Percentiles rank a stretch among this genome's conserved stretches.
Evolutionary conservation across 2,113 vertebrate genomes (phyloP).

Genomic region (Ia io): DNA sequence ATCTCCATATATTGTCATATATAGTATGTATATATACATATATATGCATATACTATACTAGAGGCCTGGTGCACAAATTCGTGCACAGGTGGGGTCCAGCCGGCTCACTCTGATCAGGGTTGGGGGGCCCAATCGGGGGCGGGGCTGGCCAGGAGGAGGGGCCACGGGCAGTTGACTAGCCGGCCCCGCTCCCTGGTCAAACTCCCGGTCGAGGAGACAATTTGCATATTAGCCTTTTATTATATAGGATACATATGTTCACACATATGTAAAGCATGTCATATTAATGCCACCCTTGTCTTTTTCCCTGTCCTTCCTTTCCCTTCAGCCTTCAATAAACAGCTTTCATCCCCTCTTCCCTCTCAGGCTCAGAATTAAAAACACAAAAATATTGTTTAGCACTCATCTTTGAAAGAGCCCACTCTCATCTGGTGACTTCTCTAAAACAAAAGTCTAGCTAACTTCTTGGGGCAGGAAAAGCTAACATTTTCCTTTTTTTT

Average conservation of each 20-base stretch:
- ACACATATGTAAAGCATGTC: not conserved
- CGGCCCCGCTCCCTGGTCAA: too few species aligned
- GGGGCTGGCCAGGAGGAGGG: too few species aligned
- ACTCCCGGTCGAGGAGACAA: too few species aligned
- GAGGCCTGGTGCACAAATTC: too few species aligned
- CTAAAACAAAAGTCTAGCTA: not conserved
- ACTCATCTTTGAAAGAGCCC: not conserved
- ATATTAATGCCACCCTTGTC: not conserved
- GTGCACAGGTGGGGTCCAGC: too few species aligned
- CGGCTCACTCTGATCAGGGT: too few species aligned
- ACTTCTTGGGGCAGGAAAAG: not conserved
- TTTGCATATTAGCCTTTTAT: too few species aligned
- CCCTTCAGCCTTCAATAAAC: not conserved
- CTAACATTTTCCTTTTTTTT: not conserved
- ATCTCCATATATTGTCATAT: not conserved
- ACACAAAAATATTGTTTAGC: not conserved
- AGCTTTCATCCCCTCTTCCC: not conserved
- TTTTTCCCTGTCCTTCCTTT: not conserved
- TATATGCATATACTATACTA: too few species aligned
- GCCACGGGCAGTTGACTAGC: too few species aligned
- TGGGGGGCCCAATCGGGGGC: too few species aligned
- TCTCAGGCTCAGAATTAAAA: conserved; percentile 3
- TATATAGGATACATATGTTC: not conserved
- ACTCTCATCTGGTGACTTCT: not conserved
- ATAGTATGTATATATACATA: not conserved